phyloP scores from a whole-genome alignment of 1,140 invertebrate genomes.

The Prorops nasuta region DNA sequence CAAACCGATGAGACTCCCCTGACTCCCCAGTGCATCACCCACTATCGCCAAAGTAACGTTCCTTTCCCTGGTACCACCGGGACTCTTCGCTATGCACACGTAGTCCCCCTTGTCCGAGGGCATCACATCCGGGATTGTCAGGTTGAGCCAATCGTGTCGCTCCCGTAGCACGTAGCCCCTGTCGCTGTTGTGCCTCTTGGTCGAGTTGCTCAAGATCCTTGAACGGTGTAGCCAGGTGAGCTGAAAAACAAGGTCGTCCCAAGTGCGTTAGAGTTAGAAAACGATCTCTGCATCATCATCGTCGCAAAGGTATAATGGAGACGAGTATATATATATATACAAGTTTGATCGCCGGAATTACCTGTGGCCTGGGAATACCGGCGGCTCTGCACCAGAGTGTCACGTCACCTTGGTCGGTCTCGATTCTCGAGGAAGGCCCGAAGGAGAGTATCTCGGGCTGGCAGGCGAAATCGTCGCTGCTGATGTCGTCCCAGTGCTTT shows the following conservation, averaged over 20 bases:
- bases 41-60: constrained; percentile 68
- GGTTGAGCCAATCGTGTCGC: constrained; percentile 68
- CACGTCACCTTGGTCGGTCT: constrained; percentile 66
- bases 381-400: constrained; percentile 74
- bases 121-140: constrained; percentile 71
- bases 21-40: constrained; percentile 48
- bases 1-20: constrained; percentile 49
- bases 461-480: constrained; percentile 79
- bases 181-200: constrained; percentile 35
- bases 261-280: too few relatives aligned
- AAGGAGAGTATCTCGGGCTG: constrained; percentile 67
- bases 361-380: constrained; percentile 74
- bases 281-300: too few relatives aligned
- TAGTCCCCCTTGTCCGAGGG: constrained; percentile 82
- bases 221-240: constrained; percentile 65
- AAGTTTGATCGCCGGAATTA: too few relatives aligned
- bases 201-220: constrained; percentile 33
- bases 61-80: constrained; percentile 75
- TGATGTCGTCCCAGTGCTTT: constrained; percentile 70
- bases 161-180: constrained; percentile 53
- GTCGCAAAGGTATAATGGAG: too few relatives aligned
- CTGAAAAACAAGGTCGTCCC: constrained; percentile 25
- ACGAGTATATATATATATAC: too few relatives aligned
- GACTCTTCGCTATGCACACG: constrained; percentile 82
- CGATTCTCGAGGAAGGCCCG: constrained; percentile 53